Evolutionary conservation across 2,113 vertebrate genomes (phyloP).

Genomic region (Anoplopoma fimbria): DNA sequence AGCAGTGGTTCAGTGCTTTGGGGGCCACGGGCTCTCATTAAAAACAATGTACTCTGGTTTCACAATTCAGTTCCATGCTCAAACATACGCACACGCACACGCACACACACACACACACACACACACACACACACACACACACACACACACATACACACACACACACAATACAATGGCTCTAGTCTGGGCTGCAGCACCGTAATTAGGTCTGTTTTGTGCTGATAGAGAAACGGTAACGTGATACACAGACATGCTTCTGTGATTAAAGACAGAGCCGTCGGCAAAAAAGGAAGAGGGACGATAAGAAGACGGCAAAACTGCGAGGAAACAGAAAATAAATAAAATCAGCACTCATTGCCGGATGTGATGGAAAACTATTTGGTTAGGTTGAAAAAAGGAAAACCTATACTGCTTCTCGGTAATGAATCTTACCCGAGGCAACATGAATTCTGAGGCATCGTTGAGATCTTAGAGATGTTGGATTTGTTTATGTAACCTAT

Average conservation of each 20-base stretch:
- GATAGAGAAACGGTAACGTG: slow-evolving; percentile 50
- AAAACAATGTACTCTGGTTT: slow-evolving; percentile 42
- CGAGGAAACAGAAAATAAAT: not conserved
- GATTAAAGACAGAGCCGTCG: slow-evolving; percentile 49
- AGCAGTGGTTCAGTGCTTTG: slow-evolving; percentile 13
- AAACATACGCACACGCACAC: slow-evolving; percentile 9
- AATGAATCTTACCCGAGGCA: not conserved
- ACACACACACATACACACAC: slow-evolving; percentile 1
- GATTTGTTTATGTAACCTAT: not conserved
- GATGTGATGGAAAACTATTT: slow-evolving; percentile 11
- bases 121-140: not conserved
- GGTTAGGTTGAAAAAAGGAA: not conserved
- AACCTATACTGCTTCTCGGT: not conserved
- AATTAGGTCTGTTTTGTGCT: slow-evolving; percentile 63
- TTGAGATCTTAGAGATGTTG: not conserved
- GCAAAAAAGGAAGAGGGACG: not conserved
- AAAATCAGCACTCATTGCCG: not conserved
- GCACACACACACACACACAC: not conserved
- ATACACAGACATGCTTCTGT: slow-evolving; percentile 51
- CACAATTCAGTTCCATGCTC: slow-evolving; percentile 15
- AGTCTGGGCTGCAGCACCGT: slow-evolving; percentile 30
- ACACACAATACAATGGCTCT: slow-evolving; percentile 27
- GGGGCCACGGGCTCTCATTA: slow-evolving; percentile 9
- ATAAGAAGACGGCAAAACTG: not conserved
- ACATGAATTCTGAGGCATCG: not conserved